phyloP scores from a whole-genome alignment of 2,113 vertebrate genomes.

The Maccullochella peelii region DNA sequence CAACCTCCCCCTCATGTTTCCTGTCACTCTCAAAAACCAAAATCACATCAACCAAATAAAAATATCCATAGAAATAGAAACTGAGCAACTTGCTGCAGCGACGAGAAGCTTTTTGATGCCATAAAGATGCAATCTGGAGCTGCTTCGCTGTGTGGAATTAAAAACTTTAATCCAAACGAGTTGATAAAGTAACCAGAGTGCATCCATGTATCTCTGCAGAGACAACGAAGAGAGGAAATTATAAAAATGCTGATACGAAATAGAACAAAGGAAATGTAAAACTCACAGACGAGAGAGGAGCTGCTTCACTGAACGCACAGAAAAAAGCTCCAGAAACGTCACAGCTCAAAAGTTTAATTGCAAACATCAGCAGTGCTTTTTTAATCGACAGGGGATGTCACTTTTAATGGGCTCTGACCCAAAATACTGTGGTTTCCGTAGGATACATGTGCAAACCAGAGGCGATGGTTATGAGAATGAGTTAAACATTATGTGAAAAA shows the following conservation, averaged over 20 bases:
- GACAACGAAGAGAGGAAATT: neutral
- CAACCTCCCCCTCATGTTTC: neutral
- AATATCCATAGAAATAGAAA: neutral
- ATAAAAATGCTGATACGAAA: neutral
- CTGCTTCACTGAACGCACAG: too few relatives aligned
- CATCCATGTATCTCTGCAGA: too few relatives aligned
- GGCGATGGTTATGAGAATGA: too few relatives aligned
- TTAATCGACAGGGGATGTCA: too few relatives aligned
- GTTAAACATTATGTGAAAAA: too few relatives aligned
- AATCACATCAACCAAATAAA: neutral
- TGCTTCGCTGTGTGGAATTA: neutral
- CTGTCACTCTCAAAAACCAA: conserved; percentile 6
- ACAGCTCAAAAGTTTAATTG: too few relatives aligned
- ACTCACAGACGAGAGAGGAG: neutral
- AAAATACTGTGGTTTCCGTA: too few relatives aligned
- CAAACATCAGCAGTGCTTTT: too few relatives aligned
- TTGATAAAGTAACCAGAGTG: neutral
- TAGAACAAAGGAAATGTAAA: neutral
- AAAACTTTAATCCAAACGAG: neutral
- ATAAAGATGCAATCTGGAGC: neutral
- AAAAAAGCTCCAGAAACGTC: too few relatives aligned
- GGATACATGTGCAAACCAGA: too few relatives aligned
- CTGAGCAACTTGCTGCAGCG: neutral
- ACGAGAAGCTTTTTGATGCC: neutral
- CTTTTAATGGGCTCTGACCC: too few relatives aligned